Evolutionary conservation across 2,888 invertebrate genomes (phyloP).

Genomic region (Dusona sp.): DNA sequence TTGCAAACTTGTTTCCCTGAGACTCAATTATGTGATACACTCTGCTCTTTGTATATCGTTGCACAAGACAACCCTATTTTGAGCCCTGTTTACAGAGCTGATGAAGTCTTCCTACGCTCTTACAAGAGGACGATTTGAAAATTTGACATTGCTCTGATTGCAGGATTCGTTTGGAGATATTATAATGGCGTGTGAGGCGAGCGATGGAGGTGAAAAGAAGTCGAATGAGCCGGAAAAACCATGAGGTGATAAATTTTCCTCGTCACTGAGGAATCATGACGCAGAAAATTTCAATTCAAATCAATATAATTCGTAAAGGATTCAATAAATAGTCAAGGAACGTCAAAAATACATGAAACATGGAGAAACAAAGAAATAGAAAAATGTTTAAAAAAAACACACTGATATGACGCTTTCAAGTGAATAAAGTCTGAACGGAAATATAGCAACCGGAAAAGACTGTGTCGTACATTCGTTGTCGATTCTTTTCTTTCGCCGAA

Average conservation of each 20-base stretch:
- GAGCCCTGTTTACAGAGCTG: conserved; percentile 46
- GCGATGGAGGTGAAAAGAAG: neutral
- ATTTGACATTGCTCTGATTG: conserved; percentile 57
- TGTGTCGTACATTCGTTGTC: neutral
- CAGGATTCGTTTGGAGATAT: conserved; percentile 47
- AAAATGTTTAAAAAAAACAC: no score
- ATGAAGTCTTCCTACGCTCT: conserved; percentile 39
- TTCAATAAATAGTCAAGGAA: neutral
- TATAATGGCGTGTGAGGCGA: conserved; percentile 31
- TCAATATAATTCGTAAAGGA: neutral
- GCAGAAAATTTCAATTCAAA: neutral
- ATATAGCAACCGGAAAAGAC: no score
- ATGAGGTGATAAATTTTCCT: neutral
- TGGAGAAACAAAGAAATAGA: neutral
- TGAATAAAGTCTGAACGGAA: no score
- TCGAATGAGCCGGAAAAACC: neutral
- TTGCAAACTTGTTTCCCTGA: conserved; percentile 66
- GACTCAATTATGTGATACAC: conserved; percentile 69
- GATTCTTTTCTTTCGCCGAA: neutral
- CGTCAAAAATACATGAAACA: neutral
- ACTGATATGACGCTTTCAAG: no score
- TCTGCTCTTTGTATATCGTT: conserved; percentile 49
- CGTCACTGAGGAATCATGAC: neutral
- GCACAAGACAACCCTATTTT: conserved; percentile 17
- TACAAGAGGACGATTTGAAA: conserved; percentile 3